Conservation (phyloP, 2,888 invertebrate species). For the Coenonympha glycerion region DNA sequence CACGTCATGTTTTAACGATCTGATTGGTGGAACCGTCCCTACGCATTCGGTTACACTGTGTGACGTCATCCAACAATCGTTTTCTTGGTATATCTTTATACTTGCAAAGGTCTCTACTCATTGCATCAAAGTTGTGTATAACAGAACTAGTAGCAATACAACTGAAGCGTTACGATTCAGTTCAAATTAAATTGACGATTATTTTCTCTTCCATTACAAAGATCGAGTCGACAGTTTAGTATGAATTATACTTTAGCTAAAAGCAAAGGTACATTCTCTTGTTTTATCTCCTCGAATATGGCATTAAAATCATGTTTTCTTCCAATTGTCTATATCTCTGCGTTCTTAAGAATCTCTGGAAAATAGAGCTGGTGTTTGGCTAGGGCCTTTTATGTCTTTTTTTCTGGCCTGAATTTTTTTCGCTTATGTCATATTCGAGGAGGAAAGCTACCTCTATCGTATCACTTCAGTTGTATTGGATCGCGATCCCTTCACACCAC, state of each 20-base stretch:
- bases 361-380: neutral
- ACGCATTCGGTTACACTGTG: no score
- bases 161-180: neutral
- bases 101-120: neutral
- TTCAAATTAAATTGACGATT: neutral
- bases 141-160: neutral
- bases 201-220: neutral
- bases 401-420: neutral
- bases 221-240: neutral
- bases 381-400: neutral
- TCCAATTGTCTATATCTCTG: no score
- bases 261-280: neutral
- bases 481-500: conserved; percentile 2
- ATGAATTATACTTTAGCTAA: neutral
- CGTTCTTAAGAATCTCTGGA: neutral
- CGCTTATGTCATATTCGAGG: neutral
- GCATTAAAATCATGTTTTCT: neutral
- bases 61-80: no score
- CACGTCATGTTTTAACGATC: no score
- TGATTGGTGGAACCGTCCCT: no score
- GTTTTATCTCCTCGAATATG: neutral
- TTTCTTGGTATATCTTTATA: no score
- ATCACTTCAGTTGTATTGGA: neutral
- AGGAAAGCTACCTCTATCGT: neutral
- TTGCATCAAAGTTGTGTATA: neutral